Base-by-base conservation (phyloP, 2,113 vertebrate genomes). In the Thomomys bottae region DNA sequence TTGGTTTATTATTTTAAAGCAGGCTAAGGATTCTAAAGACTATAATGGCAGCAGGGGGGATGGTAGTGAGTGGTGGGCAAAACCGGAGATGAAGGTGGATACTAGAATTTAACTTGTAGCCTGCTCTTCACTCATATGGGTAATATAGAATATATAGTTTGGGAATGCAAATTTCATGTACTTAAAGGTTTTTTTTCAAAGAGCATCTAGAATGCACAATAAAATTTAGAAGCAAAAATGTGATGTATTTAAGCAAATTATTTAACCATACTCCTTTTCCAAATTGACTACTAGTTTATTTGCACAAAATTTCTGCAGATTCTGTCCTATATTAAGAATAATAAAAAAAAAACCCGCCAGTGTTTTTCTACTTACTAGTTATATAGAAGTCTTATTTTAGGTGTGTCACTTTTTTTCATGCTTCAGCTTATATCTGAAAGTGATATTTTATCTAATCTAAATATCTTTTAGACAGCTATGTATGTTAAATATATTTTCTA, bases 181-280 rank as follows among this genome's bases (percentile, higher is more conserved):
- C 36, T 70, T 59, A 59, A 75, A 21, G 5, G 34, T 63, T 61
- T 8, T 61, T 75, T 72, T 84, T 78, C 54, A 38, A 63, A 15
- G 14, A 63, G 34, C 34, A 82, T 42, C 85, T 82, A 32, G n/a
- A 66, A 28, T 83, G 10, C 24, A 87, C 14, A 81, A 5, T 68
- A 85, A 73, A 93, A 54, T 63, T 93, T 89, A 84, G 59, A 72
- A 86, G 70, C 32, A 89, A 91, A 73, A 40, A 24, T 49, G 6
- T 73, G 21, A 64, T 90, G 1, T 57, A n/a, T 84, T 84, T 70
- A 84, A 66, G 24, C 82, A 14, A 90, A 32, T 78, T 88, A 67
- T 88, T 64, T 87, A 18, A 45, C 68, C 38, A 73, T 17, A 77
- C 5, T 36, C 49, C 21, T 88, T 93, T 95, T 84, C 61, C 64